Conservation (phyloP, 2,113 vertebrate species). For the Rhinoderma darwinii region DNA sequence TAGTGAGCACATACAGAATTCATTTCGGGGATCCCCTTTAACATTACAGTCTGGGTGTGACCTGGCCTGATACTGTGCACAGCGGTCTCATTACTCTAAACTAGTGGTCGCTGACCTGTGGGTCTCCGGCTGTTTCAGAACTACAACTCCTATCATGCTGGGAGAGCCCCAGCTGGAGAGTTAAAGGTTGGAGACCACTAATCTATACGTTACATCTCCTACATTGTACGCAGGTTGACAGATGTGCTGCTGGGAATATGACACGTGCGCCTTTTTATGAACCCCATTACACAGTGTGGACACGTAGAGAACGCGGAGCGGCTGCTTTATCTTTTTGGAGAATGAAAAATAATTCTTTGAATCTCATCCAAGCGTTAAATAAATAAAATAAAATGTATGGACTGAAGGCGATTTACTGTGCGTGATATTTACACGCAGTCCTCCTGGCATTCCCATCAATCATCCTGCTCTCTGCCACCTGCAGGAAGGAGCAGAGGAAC, state of each 20-base stretch:
- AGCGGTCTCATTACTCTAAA: too few relatives aligned
- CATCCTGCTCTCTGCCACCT: background rate
- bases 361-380: slow-evolving; percentile 10
- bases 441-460: background rate
- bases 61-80: too few relatives aligned
- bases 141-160: too few relatives aligned
- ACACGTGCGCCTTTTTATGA: background rate
- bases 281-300: background rate
- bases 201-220: background rate
- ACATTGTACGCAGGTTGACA: background rate
- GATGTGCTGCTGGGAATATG: background rate
- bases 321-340: background rate
- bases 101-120: too few relatives aligned
- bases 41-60: too few relatives aligned
- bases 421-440: background rate
- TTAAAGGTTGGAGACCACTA: background rate
- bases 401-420: background rate
- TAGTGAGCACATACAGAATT: too few relatives aligned
- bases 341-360: background rate
- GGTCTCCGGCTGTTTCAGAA: too few relatives aligned
- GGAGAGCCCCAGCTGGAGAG: too few relatives aligned
- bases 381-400: background rate
- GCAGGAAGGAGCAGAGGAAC: too few relatives aligned
- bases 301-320: background rate
- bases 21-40: too few relatives aligned